Percentiles rank a stretch among this genome's conserved stretches.
phyloP scores from a whole-genome alignment of 2,888 invertebrate species.

The Himalopsyche tibetana region DNA sequence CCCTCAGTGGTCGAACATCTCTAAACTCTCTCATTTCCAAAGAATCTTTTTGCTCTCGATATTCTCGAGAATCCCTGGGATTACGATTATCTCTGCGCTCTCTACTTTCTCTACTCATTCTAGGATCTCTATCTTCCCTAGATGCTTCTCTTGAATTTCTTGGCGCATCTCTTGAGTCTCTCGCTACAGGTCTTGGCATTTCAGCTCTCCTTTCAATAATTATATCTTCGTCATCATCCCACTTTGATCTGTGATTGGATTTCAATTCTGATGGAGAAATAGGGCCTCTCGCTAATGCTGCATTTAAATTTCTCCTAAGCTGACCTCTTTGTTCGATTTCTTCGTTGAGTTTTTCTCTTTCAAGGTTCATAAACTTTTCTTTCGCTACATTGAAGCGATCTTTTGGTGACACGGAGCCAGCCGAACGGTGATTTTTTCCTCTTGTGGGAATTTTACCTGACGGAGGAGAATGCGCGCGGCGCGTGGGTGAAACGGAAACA shows the following conservation, averaged over 20 bases:
- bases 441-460: conserved; percentile 71
- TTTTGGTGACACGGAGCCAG: conserved; percentile 78
- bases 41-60: conserved; percentile 55
- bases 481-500: conserved; percentile 73
- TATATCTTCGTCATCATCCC: conserved; percentile 64
- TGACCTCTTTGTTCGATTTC: conserved; percentile 77
- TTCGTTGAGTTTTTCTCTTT: conserved; percentile 81
- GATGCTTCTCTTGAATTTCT: conserved; percentile 54
- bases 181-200: conserved; percentile 58
- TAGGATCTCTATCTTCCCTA: conserved; percentile 60
- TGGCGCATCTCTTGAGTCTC: conserved; percentile 59
- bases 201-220: conserved; percentile 60
- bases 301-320: conserved; percentile 75
- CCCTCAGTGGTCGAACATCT: conserved; percentile 53
- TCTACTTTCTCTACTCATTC: conserved; percentile 57
- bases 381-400: conserved; percentile 91
- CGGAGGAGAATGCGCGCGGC: conserved; percentile 70
- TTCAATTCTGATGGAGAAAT: conserved; percentile 76
- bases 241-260: conserved; percentile 64
- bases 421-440: conserved; percentile 67
- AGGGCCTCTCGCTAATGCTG: conserved; percentile 76
- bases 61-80: conserved; percentile 53
- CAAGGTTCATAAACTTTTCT: conserved; percentile 89
- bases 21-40: conserved; percentile 57
- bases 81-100: conserved; percentile 61